Evolutionary conservation across 2,797 vertebrate genomes (phyloP).

Genomic region (Peromyscus attwateri): DNA sequence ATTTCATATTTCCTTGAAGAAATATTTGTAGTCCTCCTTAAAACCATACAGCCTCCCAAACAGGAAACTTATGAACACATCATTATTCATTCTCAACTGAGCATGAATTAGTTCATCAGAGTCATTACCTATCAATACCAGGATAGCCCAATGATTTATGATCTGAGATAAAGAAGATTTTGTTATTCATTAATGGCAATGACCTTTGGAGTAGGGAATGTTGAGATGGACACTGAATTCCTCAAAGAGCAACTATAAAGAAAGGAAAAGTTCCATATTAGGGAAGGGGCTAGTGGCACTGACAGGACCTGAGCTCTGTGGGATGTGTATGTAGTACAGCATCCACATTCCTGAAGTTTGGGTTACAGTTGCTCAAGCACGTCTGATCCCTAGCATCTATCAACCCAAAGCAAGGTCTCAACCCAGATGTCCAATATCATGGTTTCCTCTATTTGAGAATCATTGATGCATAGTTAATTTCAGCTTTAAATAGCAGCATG

Average conservation of each 20-base stretch:
- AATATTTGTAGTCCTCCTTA: conserved; percentile 48
- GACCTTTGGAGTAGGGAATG: conserved; percentile 53
- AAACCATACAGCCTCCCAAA: conserved; percentile 60
- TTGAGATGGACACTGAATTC: conserved; percentile 17
- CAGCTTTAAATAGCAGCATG: not conserved
- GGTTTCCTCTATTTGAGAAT: not conserved
- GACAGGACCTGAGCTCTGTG: not conserved
- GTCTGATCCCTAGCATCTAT: not conserved
- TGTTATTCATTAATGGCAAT: conserved; percentile 72
- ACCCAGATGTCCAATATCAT: not conserved
- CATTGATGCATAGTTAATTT: not conserved
- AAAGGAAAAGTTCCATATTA: not conserved
- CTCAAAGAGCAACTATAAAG: conserved; percentile 22
- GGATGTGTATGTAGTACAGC: not conserved
- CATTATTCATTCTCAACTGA: conserved; percentile 74
- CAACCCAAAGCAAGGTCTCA: not conserved
- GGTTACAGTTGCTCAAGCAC: too few relatives aligned
- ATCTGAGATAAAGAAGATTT: conserved; percentile 71
- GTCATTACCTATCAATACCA: conserved; percentile 62
- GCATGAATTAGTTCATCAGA: conserved; percentile 74
- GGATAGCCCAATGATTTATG: conserved; percentile 68
- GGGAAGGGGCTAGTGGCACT: not conserved
- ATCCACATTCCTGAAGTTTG: not conserved
- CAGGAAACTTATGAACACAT: conserved; percentile 66
- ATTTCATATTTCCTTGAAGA: conserved; percentile 49